A percentile compares a stretch with the other conserved stretches of the same genome.
phyloP scores from a whole-genome alignment of 2,113 vertebrate species.

The Myotis davidii region DNA sequence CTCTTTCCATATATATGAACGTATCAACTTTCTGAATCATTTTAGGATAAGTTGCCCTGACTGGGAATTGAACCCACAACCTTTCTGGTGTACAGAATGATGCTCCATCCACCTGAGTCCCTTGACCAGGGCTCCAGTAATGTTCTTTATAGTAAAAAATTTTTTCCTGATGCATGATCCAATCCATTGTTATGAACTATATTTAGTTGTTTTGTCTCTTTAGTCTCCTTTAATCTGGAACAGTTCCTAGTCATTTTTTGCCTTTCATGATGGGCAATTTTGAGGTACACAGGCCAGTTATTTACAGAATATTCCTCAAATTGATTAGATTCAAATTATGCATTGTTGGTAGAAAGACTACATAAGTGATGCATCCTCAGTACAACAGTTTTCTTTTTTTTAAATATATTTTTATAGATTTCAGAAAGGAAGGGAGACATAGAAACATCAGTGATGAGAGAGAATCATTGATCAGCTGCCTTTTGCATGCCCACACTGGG shows the following conservation, averaged over 20 bases:
- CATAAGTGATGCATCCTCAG: not conserved
- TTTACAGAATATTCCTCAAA: slow-evolving; percentile 9
- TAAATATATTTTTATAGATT: too few species aligned
- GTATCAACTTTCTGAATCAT: not conserved
- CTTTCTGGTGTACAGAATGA: not conserved
- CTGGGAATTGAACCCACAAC: not conserved
- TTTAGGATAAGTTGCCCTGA: not conserved
- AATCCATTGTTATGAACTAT: not conserved
- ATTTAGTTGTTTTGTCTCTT: not conserved
- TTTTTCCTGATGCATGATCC: not conserved
- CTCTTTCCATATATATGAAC: not conserved
- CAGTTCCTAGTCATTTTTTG: not conserved
- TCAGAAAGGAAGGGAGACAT: too few species aligned
- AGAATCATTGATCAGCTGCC: too few species aligned
- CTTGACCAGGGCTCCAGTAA: not conserved
- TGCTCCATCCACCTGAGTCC: not conserved
- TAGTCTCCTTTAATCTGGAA: not conserved
- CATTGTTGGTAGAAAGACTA: not conserved
- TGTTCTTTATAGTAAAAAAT: not conserved
- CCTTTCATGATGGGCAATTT: not conserved
- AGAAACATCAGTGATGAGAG: too few species aligned
- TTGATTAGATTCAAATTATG: not conserved
- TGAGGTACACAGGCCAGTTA: not conserved
- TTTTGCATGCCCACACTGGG: too few species aligned
- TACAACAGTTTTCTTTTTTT: not conserved